A percentile compares a stretch with the other conserved stretches of the same genome.
Evolutionary conservation across 2,888 invertebrate genomes (phyloP).

Genomic region (Ophioninae sp.): DNA sequence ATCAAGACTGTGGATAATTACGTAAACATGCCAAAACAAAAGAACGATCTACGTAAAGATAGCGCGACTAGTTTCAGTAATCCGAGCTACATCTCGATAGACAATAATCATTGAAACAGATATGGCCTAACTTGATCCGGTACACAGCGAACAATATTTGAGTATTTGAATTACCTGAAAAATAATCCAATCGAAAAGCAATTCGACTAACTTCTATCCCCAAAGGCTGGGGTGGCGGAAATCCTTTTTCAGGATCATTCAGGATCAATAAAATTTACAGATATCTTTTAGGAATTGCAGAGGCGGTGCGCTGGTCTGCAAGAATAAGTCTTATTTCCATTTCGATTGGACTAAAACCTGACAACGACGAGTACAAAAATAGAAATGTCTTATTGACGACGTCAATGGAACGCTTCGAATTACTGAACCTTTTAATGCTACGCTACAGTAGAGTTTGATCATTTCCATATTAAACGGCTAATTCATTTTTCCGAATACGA

Average conservation of each 20-base stretch:
- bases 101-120: constrained; percentile 53
- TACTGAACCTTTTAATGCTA: background rate
- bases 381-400: background rate
- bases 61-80: constrained; percentile 77
- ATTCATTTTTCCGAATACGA: background rate
- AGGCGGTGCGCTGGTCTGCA: too few relatives aligned
- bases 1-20: constrained; percentile 81
- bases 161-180: background rate
- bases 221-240: too few relatives aligned
- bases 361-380: constrained; percentile 22
- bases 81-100: constrained; percentile 79
- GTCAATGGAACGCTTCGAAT: background rate
- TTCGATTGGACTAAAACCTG: background rate
- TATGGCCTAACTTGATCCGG: constrained; percentile 5
- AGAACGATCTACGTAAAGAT: constrained; percentile 76
- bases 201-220: too few relatives aligned
- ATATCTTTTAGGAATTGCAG: background rate
- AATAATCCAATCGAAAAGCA: too few relatives aligned
- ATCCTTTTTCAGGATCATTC: too few relatives aligned
- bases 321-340: too few relatives aligned
- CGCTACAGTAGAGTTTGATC: background rate
- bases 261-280: background rate
- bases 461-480: background rate
- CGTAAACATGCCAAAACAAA: constrained; percentile 83
- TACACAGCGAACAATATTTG: background rate